Conservation (phyloP, 2,113 vertebrate species). For the Barbus barbus region DNA sequence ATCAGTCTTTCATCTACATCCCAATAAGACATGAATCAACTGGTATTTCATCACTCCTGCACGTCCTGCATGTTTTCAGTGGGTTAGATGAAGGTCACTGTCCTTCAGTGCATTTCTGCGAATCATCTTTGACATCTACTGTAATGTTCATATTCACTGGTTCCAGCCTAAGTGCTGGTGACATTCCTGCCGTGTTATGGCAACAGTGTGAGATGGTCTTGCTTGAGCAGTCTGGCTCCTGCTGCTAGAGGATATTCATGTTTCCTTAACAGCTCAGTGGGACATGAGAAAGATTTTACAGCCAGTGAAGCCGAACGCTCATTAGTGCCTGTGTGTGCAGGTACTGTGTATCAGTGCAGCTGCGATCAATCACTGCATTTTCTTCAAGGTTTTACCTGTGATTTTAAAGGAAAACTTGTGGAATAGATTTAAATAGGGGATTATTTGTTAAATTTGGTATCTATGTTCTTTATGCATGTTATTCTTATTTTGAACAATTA, state of each 20-base stretch:
- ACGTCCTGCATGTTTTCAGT: neutral
- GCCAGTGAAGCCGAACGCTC: constrained; percentile 52
- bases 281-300: constrained; percentile 43
- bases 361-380: neutral
- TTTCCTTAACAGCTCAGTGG: constrained; percentile 49
- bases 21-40: neutral
- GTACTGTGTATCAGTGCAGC: neutral
- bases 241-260: constrained; percentile 33
- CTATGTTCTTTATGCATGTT: too few species aligned
- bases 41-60: neutral
- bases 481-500: too few species aligned
- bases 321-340: constrained; percentile 43
- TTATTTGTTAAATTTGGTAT: too few species aligned
- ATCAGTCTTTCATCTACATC: neutral
- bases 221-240: constrained; percentile 57
- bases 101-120: constrained; percentile 10
- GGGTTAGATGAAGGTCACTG: constrained; percentile 21
- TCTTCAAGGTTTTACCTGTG: neutral
- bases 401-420: neutral
- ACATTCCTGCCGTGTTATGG: constrained; percentile 69
- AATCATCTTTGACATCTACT: constrained; percentile 26
- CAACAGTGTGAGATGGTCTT: constrained; percentile 67
- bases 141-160: constrained; percentile 47
- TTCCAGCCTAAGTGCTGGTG: constrained; percentile 52
- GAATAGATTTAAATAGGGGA: neutral